Percentiles rank a stretch among this genome's conserved stretches.
Conservation (phyloP, 1,140 invertebrate species). For the Apolygus lucorum region DNA sequence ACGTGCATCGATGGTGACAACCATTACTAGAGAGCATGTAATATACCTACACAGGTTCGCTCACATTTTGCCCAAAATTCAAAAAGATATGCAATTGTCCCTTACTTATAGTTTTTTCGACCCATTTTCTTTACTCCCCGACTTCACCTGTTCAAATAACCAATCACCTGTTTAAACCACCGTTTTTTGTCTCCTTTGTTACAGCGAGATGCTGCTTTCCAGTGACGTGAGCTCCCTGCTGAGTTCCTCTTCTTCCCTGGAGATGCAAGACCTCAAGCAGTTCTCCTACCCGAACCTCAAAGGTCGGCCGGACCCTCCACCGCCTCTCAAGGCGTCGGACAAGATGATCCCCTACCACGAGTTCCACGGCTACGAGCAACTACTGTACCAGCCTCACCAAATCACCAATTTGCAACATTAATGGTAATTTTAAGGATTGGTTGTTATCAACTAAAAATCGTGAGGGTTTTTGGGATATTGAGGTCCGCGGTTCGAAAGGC, state of each 20-base stretch:
- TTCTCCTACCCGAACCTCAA: slow-evolving; percentile 23
- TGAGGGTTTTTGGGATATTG: not conserved
- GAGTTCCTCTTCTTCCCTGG: slow-evolving; percentile 25
- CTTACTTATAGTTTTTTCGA: no score
- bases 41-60: no score
- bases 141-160: no score
- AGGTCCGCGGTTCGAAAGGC: no score
- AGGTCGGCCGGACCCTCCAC: not conserved
- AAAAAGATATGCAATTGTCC: no score
- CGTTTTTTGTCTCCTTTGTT: slow-evolving; percentile 21
- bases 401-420: not conserved
- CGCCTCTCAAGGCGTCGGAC: slow-evolving; percentile 5
- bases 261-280: slow-evolving; percentile 26
- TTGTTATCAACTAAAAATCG: not conserved
- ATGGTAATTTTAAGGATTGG: no score
- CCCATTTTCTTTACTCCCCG: no score
- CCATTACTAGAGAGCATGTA: no score
- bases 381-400: slow-evolving; percentile 14
- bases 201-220: slow-evolving; percentile 28
- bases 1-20: no score
- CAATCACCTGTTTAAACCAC: no score
- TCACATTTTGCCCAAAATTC: no score
- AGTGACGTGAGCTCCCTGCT: slow-evolving; percentile 29
- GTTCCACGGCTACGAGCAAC: slow-evolving; percentile 27
- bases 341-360: slow-evolving; percentile 12